Evolutionary conservation across 2,113 vertebrate species (phyloP).

Genomic region (Copsychus sechellarum): DNA sequence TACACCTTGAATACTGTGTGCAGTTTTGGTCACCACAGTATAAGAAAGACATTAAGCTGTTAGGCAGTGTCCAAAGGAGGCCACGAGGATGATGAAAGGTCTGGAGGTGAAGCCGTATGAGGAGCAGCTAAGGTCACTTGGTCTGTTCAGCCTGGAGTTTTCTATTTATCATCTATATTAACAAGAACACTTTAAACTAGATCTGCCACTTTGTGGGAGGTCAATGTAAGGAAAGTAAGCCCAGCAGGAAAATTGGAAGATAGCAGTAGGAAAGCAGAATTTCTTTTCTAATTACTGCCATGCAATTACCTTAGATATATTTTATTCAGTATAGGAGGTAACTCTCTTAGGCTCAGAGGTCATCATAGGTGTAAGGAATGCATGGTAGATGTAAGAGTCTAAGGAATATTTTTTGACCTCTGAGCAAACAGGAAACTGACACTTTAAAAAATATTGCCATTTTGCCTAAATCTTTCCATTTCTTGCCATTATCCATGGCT

Average conservation of each 20-base stretch:
- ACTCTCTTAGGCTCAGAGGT: background rate
- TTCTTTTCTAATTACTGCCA: background rate
- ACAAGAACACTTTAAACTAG: background rate
- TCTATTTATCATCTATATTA: background rate
- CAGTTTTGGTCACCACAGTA: background rate
- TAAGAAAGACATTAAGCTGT: background rate
- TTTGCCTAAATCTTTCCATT: background rate
- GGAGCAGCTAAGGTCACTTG: background rate
- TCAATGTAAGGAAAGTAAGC: background rate
- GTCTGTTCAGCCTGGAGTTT: background rate
- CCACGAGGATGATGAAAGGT: background rate
- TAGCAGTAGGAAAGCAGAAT: background rate
- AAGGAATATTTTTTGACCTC: background rate
- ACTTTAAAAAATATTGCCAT: background rate
- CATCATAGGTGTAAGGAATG: background rate
- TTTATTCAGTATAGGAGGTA: background rate
- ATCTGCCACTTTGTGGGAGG: background rate
- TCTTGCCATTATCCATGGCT: background rate
- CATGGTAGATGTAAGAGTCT: accelerated
- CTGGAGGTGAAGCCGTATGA: background rate
- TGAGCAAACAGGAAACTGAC: background rate
- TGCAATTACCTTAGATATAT: background rate
- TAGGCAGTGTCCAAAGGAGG: background rate
- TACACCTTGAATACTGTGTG: background rate
- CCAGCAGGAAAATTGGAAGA: background rate